Evolutionary conservation across 2,113 vertebrate species (phyloP), one percentile per base, ranked within the genome.

Genomic region (Daubentonia madagascariensis): DNA sequence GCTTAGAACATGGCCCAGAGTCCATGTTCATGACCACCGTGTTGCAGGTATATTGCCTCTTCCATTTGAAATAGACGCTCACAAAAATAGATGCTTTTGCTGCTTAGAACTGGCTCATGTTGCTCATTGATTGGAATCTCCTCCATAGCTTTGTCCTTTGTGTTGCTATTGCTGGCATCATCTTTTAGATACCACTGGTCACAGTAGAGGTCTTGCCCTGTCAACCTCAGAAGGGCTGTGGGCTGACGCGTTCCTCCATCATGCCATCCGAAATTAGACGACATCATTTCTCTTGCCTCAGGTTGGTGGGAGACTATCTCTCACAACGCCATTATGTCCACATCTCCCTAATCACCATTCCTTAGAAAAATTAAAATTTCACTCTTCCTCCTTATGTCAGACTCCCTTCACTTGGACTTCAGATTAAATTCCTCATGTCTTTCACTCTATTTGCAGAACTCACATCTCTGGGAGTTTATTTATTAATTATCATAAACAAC

Each of bases 91-190:
- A n/a, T n/a, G n/a, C 4, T 61, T 89, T 78, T 13, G 17, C 23
- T 90, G 43, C 28, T 54, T 78, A 23, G 14, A 23, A 14, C 32
- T 67, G 67, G 65, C 63, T 78, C 0, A 0, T 8, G 48, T 52
- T n/a, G 8, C 9, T 43, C 25, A 13, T n/a, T 50, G 75, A 23
- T 30, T 37, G 20, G 8, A 40, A 8, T 50, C 35, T 72, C 16
- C 12, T 63, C 43, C 30, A 6, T 6, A 7, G 45, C 25, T 30
- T 1, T 40, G 30, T 13, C 25, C 28, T 57, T 61, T 65, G 8
- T 28, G 1, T 23, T 30, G 5, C 25, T 4, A 0, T 70, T 5
- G 2, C 4, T 32, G 14, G 6, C 6, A n/a, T 78, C 28, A 14
- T 30, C 3, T 45, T 67, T 88, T 72, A 28, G 18, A 72, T 78